These are phyloP conservation scores for Athetis lepigone DNA, from an alignment of 2,888 invertebrate genomes.

Conservation along the genomic window DNA sequence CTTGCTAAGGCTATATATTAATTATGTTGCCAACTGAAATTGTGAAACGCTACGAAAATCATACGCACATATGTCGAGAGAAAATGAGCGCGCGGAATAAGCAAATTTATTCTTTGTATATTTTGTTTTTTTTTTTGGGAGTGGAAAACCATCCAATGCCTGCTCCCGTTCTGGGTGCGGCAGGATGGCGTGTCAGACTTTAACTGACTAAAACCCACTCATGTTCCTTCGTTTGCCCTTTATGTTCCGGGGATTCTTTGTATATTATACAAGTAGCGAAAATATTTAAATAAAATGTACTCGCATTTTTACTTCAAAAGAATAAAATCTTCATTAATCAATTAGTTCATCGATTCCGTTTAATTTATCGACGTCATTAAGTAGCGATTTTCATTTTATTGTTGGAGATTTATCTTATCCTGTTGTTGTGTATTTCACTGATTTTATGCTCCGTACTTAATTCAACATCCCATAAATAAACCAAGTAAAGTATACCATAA, in stretches of 20 bases:
- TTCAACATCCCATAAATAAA: conserved; percentile 39
- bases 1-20: conserved; percentile 45
- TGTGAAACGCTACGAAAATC: conserved; percentile 28
- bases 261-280: conserved; percentile 9
- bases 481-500: conserved; percentile 26
- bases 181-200: too few relatives aligned
- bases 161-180: too few relatives aligned
- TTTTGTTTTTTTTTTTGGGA: too few relatives aligned
- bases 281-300: conserved; percentile 5
- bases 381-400: not conserved
- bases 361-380: not conserved
- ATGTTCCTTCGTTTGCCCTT: too few relatives aligned
- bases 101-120: conserved; percentile 30
- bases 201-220: too few relatives aligned
- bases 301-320: not conserved
- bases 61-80: conserved; percentile 7
- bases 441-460: conserved; percentile 6
- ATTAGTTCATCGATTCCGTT: not conserved
- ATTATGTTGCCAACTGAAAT: conserved; percentile 44
- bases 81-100: conserved; percentile 31
- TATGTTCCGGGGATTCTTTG: too few relatives aligned
- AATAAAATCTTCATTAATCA: conserved; percentile 5
- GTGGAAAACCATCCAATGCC: too few relatives aligned
- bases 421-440: conserved; percentile 4
- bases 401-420: not conserved